Conservation (phyloP, 2,113 vertebrate genomes). For the Craseonycteris thonglongyai region DNA sequence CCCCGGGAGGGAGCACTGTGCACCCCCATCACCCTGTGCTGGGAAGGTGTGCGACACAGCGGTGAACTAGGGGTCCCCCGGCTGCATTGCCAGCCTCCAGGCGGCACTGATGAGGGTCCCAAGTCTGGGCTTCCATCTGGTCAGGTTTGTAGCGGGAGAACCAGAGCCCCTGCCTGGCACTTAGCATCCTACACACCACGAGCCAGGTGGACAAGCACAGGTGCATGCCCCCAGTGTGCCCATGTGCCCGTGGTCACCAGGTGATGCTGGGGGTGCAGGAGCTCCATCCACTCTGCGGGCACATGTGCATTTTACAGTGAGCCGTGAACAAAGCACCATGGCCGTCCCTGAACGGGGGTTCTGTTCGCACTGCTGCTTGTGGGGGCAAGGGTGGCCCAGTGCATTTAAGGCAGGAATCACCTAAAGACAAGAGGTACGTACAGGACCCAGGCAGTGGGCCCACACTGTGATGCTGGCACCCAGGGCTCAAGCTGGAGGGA, state of each 20-base stretch:
- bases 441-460: neutral
- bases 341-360: fast-evolving
- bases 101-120: neutral
- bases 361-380: fast-evolving
- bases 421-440: neutral
- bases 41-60: neutral
- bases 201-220: neutral
- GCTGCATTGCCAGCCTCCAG: neutral
- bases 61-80: fast-evolving
- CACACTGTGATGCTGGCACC: fast-evolving
- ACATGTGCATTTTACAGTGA: fast-evolving
- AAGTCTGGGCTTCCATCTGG: no score
- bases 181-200: neutral
- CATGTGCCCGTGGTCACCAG: neutral
- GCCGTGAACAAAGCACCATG: fast-evolving
- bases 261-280: neutral
- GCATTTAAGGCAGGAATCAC: no score
- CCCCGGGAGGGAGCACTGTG: fast-evolving
- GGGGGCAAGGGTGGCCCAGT: no score
- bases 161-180: fast-evolving
- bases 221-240: fast-evolving
- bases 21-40: fast-evolving
- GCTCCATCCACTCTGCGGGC: fast-evolving
- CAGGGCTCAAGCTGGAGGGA: neutral
- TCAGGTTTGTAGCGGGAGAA: neutral